These are phyloP conservation scores for Micromussa lordhowensis DNA, from an alignment of 92 coral and sea anemone species.

Conservation along the genomic window DNA sequence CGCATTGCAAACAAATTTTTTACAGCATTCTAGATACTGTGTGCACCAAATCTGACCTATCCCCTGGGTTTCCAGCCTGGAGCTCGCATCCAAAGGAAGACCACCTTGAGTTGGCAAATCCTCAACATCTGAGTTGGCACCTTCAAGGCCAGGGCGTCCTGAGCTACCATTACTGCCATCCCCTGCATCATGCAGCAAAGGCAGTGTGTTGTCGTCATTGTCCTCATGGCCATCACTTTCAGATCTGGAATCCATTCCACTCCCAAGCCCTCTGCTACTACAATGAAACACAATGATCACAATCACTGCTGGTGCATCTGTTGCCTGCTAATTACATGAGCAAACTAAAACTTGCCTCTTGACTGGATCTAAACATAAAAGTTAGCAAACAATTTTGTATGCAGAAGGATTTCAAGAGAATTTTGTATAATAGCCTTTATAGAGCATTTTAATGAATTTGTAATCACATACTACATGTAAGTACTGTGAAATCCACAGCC, in stretches of 20 bases:
- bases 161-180: slow-evolving; percentile 73
- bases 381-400: too few relatives aligned
- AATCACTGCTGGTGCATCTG: neutral
- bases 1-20: neutral
- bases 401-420: too few relatives aligned
- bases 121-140: slow-evolving; percentile 89
- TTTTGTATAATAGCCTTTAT: too few relatives aligned
- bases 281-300: neutral
- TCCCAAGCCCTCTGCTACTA: slow-evolving; percentile 85
- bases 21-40: neutral
- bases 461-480: too few relatives aligned
- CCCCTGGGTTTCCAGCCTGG: slow-evolving; percentile 45
- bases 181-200: slow-evolving; percentile 61
- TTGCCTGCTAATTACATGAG: too few relatives aligned
- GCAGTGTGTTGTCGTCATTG: slow-evolving; percentile 23
- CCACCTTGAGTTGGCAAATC: slow-evolving; percentile 48
- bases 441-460: too few relatives aligned
- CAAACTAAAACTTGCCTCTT: too few relatives aligned
- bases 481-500: neutral
- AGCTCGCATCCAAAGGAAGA: slow-evolving; percentile 39
- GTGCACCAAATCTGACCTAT: slow-evolving; percentile 12
- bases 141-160: slow-evolving; percentile 88
- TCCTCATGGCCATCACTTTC: slow-evolving; percentile 64
- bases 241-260: slow-evolving; percentile 91
- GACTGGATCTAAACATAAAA: too few relatives aligned